Base-by-base conservation (phyloP, 2,888 invertebrate species). In the Cenopis cana region DNA sequence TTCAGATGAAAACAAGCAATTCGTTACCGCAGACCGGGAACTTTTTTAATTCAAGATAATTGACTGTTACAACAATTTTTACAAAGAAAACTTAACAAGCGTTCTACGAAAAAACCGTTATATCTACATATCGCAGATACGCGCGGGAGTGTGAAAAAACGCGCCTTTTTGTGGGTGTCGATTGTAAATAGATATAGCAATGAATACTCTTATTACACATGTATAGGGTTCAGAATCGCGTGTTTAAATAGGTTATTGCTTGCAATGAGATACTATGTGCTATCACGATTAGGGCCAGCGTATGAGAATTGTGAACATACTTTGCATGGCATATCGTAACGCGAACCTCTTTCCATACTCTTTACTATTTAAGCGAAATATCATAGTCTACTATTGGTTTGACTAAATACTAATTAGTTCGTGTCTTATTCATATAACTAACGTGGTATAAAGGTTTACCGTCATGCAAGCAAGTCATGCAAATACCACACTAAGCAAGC, bases 41-140 rank as follows among this genome's bases (percentile, higher is more conserved):
- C 46, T 55, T 36, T 36, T 55, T 56, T 64, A 55, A 56, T 52
- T 56, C 33, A 46, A 62, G 36, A 46, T 50, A 69, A 70, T 66
- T 66, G 66, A 59, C 54, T 52, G 56, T 66, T 54, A 49, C 62
- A 29, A 67, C 61, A 14, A 41, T 66, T 36, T 67, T 61, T 56
- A 54, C 71, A 71, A 66, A 67, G 71, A 67, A 71, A 67, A 71
- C 38, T 38, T 61, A 71, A 71, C 71, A 50, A 56, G 61, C 66
- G 61, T 67, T 71, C 71, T 61, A 54, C 61, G 59, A 71, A 71
- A 52, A 57, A 54, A 71, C 71, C 71, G 71, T 56, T 71, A 61
- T 56, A 55, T 67, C 55, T 67, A 61, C 71, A 66, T 64, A 64
- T 66, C 54, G 67, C 61, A 55, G 67, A 71, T 71, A 71, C 38